These are phyloP conservation scores for Ciconia stormi DNA, from an alignment of 2,113 vertebrate species.

Conservation along the genomic window DNA sequence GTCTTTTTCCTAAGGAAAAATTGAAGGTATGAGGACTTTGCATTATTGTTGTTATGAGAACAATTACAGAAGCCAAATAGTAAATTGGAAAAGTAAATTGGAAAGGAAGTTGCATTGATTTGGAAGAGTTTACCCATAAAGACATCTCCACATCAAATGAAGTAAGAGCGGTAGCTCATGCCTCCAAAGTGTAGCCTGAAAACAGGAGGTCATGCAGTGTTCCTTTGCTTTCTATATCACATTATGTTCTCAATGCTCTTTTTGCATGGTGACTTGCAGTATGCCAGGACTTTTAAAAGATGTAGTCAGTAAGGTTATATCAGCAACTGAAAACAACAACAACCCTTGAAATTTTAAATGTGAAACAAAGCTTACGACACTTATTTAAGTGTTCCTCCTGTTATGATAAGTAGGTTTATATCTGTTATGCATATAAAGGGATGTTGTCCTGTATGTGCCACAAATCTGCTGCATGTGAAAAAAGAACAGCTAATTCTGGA, in stretches of 20 bases:
- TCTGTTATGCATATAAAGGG: background rate
- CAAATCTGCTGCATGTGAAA: background rate
- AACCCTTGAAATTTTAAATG: background rate
- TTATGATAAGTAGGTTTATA: background rate
- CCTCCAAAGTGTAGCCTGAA: background rate
- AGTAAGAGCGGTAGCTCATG: background rate
- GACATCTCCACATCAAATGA: background rate
- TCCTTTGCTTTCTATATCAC: background rate
- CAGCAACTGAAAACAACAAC: background rate
- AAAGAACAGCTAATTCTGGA: background rate
- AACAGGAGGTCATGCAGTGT: background rate
- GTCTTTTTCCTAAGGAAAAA: background rate
- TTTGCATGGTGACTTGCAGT: background rate
- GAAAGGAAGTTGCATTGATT: background rate
- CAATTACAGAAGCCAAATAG: background rate
- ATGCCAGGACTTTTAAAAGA: background rate
- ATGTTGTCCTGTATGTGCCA: background rate
- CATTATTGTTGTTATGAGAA: background rate
- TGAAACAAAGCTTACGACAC: background rate
- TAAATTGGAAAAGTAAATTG: background rate
- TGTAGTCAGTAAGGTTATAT: background rate
- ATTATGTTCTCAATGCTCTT: background rate
- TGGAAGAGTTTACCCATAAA: background rate
- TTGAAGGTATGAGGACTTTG: background rate
- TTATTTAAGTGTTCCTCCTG: background rate